Conservation (phyloP, 2,888 invertebrate species). For the Lymantria monacha region DNA sequence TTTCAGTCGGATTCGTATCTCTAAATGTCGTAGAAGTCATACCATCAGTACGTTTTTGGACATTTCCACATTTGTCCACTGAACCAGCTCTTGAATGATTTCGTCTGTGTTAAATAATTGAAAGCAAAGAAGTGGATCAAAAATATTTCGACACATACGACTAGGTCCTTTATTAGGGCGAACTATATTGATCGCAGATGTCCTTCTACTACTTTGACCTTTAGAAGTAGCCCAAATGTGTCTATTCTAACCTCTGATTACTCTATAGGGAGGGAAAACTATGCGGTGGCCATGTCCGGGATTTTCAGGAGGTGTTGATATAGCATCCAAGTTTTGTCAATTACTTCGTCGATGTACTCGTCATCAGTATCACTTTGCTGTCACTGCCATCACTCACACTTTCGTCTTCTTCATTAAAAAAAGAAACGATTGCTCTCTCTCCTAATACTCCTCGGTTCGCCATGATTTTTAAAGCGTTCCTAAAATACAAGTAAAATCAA, state of each 20-base stretch:
- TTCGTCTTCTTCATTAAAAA: not conserved
- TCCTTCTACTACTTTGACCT: not conserved
- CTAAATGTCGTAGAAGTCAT: not conserved
- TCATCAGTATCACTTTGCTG: not conserved
- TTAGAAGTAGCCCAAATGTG: not conserved
- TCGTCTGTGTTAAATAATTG: slow-evolving; percentile 15
- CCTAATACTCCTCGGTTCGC: not conserved
- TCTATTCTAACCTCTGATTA: not conserved
- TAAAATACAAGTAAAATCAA: not conserved
- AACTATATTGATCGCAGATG: not conserved
- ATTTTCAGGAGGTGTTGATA: not conserved
- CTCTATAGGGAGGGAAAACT: not conserved
- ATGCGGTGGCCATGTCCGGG: not conserved
- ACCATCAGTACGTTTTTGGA: not conserved
- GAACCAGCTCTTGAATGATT: slow-evolving; percentile 7
- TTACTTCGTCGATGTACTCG: not conserved
- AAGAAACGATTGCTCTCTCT: not conserved
- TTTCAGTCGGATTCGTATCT: not conserved
- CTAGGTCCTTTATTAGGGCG: not conserved
- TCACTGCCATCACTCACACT: not conserved
- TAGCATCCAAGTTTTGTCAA: not conserved
- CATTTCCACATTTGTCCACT: not conserved
- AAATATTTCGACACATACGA: not conserved
- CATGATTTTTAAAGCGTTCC: not conserved
- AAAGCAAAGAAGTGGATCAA: not conserved